Conservation (phyloP, 2,113 vertebrate genomes). For the Oplegnathus fasciatus region DNA sequence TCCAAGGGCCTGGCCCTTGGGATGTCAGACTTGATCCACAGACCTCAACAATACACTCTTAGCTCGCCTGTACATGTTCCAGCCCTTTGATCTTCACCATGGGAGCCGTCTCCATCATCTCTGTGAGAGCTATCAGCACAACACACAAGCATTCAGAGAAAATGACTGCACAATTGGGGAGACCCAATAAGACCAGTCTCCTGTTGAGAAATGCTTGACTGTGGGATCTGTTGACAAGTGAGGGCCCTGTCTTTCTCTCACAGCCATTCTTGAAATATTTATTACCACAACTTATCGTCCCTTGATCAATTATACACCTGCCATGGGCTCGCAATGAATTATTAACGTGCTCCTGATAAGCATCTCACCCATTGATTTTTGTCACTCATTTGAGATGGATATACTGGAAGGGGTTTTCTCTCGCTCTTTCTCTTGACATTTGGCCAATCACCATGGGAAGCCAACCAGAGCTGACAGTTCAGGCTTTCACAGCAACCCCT, state of each 20-base stretch:
- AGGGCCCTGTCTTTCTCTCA: slow-evolving; percentile 52
- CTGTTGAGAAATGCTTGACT: slow-evolving; percentile 44
- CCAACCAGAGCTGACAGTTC: slow-evolving; percentile 36
- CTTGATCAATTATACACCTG: slow-evolving; percentile 83
- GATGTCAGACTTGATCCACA: slow-evolving; percentile 53
- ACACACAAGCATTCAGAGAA: slow-evolving; percentile 65
- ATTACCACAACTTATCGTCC: slow-evolving; percentile 79
- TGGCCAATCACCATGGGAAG: slow-evolving; percentile 39
- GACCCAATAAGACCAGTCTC: slow-evolving; percentile 59
- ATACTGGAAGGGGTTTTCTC: slow-evolving; percentile 71
- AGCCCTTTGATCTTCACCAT: slow-evolving; percentile 62
- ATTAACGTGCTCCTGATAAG: slow-evolving; percentile 81
- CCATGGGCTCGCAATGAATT: slow-evolving; percentile 77
- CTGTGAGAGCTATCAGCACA: slow-evolving; percentile 50
- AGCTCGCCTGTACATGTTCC: slow-evolving; percentile 49
- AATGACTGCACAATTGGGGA: slow-evolving; percentile 60
- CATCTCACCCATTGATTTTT: slow-evolving; percentile 82
- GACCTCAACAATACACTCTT: slow-evolving; percentile 48
- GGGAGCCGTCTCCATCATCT: slow-evolving; percentile 64
- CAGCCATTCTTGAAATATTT: slow-evolving; percentile 80
- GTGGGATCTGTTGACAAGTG: slow-evolving; percentile 42
- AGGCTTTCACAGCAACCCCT: slow-evolving; percentile 12
- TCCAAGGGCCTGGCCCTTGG: slow-evolving; percentile 41
- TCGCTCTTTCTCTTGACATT: slow-evolving; percentile 59
- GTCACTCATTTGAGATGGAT: slow-evolving; percentile 78